Base-by-base conservation (phyloP, 2,797 vertebrate genomes). In the Sitta carolinensis region DNA sequence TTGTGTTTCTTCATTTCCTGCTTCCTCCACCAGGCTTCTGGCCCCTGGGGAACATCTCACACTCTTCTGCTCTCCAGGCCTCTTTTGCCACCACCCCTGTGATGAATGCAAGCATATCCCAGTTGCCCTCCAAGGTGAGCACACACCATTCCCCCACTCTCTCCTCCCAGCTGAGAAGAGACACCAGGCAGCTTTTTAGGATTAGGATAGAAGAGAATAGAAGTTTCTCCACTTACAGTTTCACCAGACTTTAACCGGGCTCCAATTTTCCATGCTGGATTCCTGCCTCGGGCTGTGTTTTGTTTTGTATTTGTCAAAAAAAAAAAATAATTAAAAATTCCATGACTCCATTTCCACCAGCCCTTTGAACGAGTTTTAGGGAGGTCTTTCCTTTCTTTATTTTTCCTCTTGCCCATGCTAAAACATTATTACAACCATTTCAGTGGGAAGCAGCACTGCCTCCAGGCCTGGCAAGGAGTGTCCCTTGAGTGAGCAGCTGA, bases 191-290 rank as follows among this genome's bases (percentile, higher is more conserved):
- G 83, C 85, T 95, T 96, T 96, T 96, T 66, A 96, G 93, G 87
- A 90, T 57, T 10, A 9, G 89, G 85, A 73, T 0, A 85, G 77
- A 91, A 87, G 32, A 92, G 89, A 89, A 88, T 18, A 89, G 87
- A 95, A 90, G 70, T 95, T 95, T 94, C 94, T 90, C 70, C 80
- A 38, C 80, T 91, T 69, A 92, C 19, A 94, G 2, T 84, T 95
- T 72, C 88, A 83, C 90, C 93, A 96, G 91, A 84, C 79, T 94
- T 85, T 32, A 95, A 75, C 54, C 0, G 0, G 73, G 73, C 36
- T 96, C 95, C 93, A 95, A 95, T 94, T 96, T 96, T 96, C 96
- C 94, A 73, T 93, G 93, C 90, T 94, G 96, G 79, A 93, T 95
- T 91, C 89, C 83, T 94, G 93, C 96, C 95, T 88, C 4, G 3